These are phyloP conservation scores for Seira ritae DNA, from an alignment of 2,888 invertebrate species.

Conservation along the genomic window DNA sequence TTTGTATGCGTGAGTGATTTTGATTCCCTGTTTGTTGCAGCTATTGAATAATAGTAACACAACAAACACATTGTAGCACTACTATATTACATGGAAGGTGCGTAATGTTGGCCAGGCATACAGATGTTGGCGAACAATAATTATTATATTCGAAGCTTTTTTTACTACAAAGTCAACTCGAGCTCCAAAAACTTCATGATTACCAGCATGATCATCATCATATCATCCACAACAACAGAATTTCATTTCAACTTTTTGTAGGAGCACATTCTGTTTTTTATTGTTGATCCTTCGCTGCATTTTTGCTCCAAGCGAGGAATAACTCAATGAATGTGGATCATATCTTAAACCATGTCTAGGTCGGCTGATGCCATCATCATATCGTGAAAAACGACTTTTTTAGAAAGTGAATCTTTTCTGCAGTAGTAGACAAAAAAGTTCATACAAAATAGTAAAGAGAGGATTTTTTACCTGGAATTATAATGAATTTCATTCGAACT, in stretches of 20 bases:
- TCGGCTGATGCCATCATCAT: constrained; percentile 54
- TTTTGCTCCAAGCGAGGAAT: constrained; percentile 51
- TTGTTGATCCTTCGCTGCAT: constrained; percentile 22
- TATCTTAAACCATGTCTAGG: constrained; percentile 63
- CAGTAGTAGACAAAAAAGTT: constrained; percentile 20
- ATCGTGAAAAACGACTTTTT: constrained; percentile 41
- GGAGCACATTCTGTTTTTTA: constrained; percentile 26
- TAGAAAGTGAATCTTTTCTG: constrained; percentile 55
- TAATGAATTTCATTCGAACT: constrained; percentile 48
- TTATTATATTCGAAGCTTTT: no score
- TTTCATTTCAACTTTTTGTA: no score
- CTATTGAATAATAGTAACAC: constrained; percentile 36
- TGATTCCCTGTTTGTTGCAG: constrained; percentile 40
- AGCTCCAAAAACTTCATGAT: no score
- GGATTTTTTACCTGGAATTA: constrained; percentile 43
- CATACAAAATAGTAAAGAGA: constrained; percentile 20
- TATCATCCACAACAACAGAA: not conserved
- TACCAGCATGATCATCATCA: constrained; percentile 35
- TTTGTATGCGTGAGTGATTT: constrained; percentile 59
- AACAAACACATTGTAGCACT: no score
- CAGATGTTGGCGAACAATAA: not conserved
- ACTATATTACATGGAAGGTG: no score
- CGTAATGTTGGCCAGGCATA: constrained; percentile 38
- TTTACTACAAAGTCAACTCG: no score
- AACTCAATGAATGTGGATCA: constrained; percentile 50